Base-by-base conservation (phyloP, 1,140 invertebrate species). In the Scaptomyza pallida region DNA sequence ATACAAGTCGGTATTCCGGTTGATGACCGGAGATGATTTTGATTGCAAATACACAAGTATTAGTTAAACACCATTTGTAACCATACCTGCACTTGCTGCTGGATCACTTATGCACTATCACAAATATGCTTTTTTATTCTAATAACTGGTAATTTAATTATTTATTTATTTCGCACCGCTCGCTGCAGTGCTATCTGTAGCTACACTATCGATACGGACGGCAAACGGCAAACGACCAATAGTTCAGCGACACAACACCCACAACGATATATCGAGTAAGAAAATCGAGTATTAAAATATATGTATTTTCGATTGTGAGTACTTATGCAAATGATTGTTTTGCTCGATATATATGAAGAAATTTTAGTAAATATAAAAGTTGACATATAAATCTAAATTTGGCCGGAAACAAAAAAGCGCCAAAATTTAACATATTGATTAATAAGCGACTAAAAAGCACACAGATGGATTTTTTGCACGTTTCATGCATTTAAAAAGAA, bases 121-220 rank as follows among this genome's bases (percentile, higher is more conserved):
- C 60, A 64, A 48, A 23, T 72, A 52, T 67, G 30, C 21, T 67
- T 67, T 23, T n/a, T 19, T 45, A 19, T 30, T 26, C 23, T 30
- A 30, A 40, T n/a, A 16, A 16, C 37, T 40, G 23, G 15, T 51
- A 26, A 40, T 26, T 16, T 59, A 52, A 30, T 41, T 59, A 67
- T 67, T 72, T 67, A 72, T 59, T 72, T 72, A 59, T 68, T 41
- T 72, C 45, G 62, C 55, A 47, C 60, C 67, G 67, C 60, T 33
- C 47, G 30, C 23, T 21, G 41, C 52, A 13, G 43, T 56, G 69
- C 51, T 52, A 57, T 62, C 62, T 51, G 41, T 37, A 52, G 26
- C 33, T 37, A 30, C 40, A 56, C 61, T 65, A 65, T 57, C 51
- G 51, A 57, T 65, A 63, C 19, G 17, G 51, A 19, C 5, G 44